These are phyloP conservation scores for Sogatella furcifera DNA, from an alignment of 1,140 invertebrate genomes.

Conservation along the genomic window DNA sequence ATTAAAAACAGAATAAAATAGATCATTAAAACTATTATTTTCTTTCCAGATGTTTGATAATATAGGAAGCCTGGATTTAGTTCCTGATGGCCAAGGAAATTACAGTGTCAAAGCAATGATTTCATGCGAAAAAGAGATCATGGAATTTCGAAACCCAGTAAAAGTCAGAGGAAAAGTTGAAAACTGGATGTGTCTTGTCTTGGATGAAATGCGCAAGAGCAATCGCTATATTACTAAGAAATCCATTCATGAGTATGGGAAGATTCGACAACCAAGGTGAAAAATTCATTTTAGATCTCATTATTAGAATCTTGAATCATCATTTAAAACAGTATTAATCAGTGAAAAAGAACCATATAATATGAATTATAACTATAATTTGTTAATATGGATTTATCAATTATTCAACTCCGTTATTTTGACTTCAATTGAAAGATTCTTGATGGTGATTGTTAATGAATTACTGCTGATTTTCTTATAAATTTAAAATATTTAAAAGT, in stretches of 20 bases:
- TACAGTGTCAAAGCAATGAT: slow-evolving; percentile 65
- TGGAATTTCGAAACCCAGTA: slow-evolving; percentile 61
- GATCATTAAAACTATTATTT: slow-evolving; percentile 1
- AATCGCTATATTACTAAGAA: slow-evolving; percentile 81
- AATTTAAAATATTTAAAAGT: no score
- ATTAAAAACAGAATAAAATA: no score
- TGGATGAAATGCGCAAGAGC: slow-evolving; percentile 70
- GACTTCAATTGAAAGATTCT: no score
- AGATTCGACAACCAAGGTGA: slow-evolving; percentile 47
- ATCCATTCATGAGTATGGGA: slow-evolving; percentile 75
- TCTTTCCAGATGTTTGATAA: slow-evolving; percentile 80
- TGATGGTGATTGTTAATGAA: no score
- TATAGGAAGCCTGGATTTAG: slow-evolving; percentile 58
- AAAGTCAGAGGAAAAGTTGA: slow-evolving; percentile 57
- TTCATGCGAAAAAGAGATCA: slow-evolving; percentile 73
- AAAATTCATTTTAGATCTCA: background rate
- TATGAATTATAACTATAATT: no score
- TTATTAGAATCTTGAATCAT: no score
- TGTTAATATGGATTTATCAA: no score
- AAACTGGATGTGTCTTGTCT: slow-evolving; percentile 79
- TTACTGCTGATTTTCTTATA: no score
- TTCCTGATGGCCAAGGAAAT: slow-evolving; percentile 45
- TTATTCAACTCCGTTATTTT: no score
- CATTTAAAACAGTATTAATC: no score
- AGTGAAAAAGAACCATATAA: no score